Evolutionary conservation across 2,888 invertebrate species (phyloP).

Genomic region (Phragmatobia fuliginosa): DNA sequence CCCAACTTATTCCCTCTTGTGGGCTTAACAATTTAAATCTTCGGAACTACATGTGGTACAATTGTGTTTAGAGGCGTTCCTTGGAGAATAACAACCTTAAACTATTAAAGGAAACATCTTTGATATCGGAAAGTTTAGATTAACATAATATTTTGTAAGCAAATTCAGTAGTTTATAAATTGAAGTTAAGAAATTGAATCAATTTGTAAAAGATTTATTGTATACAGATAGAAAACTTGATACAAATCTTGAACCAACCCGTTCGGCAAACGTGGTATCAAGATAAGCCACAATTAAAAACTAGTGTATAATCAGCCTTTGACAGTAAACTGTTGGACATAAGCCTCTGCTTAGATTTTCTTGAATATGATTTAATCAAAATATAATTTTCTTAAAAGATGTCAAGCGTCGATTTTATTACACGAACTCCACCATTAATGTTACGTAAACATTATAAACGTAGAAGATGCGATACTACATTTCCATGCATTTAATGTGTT

Average conservation of each 20-base stretch:
- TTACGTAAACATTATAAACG: conserved; percentile 7
- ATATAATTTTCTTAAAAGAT: neutral
- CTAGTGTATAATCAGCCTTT: too few relatives aligned
- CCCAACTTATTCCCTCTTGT: neutral
- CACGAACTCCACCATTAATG: conserved; percentile 1
- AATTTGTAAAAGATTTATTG: too few relatives aligned
- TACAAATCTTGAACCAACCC: too few relatives aligned
- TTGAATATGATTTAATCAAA: too few relatives aligned
- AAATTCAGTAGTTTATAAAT: neutral
- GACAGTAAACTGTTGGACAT: too few relatives aligned
- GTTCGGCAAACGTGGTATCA: too few relatives aligned
- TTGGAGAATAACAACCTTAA: neutral
- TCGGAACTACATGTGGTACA: neutral
- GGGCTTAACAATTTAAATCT: neutral
- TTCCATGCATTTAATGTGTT: conserved; percentile 5
- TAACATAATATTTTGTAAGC: neutral
- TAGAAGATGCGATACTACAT: neutral
- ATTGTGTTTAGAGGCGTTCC: neutral
- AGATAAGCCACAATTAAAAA: too few relatives aligned
- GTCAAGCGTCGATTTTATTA: conserved; percentile 7
- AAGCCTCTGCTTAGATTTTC: too few relatives aligned
- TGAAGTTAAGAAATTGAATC: too few relatives aligned
- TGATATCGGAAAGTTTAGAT: neutral
- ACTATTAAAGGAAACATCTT: neutral
- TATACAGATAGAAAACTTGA: too few relatives aligned